Percentiles rank a stretch among this genome's conserved stretches.
phyloP scores from a whole-genome alignment of 2,797 vertebrate genomes.

The Malacoraja senta region DNA sequence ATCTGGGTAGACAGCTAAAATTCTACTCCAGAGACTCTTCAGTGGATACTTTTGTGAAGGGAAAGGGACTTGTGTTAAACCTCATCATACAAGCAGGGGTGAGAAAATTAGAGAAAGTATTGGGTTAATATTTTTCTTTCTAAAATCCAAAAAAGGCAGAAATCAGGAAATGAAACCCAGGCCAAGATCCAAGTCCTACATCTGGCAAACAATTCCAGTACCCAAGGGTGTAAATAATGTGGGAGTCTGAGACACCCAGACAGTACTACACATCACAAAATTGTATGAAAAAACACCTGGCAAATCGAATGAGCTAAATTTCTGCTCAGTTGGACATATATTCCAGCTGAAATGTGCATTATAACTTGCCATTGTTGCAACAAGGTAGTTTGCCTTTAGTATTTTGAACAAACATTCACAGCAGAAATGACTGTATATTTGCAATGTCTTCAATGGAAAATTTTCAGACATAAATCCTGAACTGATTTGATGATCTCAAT shows the following conservation, averaged over 20 bases:
- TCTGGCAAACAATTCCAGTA: conserved; percentile 9
- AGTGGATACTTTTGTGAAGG: not conserved
- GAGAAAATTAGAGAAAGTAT: not conserved
- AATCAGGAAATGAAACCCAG: conserved; percentile 25
- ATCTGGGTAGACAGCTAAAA: not conserved
- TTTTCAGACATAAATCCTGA: not conserved
- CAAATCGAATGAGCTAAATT: not conserved
- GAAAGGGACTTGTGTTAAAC: not conserved
- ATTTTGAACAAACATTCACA: not conserved
- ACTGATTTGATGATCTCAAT: not conserved
- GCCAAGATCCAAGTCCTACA: conserved; percentile 9
- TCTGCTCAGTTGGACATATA: not conserved
- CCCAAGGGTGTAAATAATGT: conserved; percentile 2
- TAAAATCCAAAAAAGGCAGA: not conserved
- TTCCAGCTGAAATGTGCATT: conserved; percentile 1
- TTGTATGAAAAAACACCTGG: not conserved
- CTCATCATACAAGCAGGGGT: not conserved
- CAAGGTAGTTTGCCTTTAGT: not conserved
- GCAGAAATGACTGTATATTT: not conserved
- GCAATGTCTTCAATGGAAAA: not conserved
- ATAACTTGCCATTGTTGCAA: not conserved
- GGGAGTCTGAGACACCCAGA: conserved; percentile 1
- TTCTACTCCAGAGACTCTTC: not conserved
- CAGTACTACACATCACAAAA: not conserved
- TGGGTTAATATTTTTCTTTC: conserved; percentile 10